A percentile compares a stretch with the other conserved stretches of the same genome.
Conservation (phyloP, 2,888 invertebrate species). For the Lochmaea crataegi region DNA sequence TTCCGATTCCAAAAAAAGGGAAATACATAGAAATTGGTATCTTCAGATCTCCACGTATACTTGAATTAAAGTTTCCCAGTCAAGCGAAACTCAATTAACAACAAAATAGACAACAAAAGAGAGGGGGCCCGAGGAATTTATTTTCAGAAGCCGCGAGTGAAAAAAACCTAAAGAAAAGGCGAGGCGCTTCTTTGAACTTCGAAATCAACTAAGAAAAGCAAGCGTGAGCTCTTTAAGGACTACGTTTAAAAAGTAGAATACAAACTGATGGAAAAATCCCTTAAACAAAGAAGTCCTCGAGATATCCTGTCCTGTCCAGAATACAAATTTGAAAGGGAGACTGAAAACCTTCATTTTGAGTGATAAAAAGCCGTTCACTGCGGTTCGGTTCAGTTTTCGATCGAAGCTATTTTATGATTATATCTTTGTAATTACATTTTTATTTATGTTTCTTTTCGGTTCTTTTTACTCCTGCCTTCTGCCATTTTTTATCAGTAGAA, state of each 20-base stretch:
- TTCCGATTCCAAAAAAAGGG: not conserved
- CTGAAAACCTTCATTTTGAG: slow-evolving; percentile 48
- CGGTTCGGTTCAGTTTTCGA: slow-evolving; percentile 45
- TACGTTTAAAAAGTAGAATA: slow-evolving; percentile 54
- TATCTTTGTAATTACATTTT: slow-evolving; percentile 59
- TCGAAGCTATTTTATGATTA: slow-evolving; percentile 58
- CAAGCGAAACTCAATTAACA: slow-evolving; percentile 32
- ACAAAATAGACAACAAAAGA: slow-evolving; percentile 37
- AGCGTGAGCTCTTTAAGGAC: slow-evolving; percentile 60
- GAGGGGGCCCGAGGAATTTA: slow-evolving; percentile 48
- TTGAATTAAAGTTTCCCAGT: slow-evolving; percentile 7
- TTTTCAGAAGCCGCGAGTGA: slow-evolving; percentile 36
- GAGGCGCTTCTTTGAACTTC: slow-evolving; percentile 38
- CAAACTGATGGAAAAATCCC: slow-evolving; percentile 57
- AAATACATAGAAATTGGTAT: not conserved
- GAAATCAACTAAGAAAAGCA: slow-evolving; percentile 56
- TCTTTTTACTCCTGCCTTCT: slow-evolving; percentile 30
- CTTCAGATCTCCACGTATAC: not conserved
- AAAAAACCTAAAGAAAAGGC: slow-evolving; percentile 13
- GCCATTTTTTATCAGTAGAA: slow-evolving; percentile 41
- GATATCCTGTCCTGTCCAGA: slow-evolving; percentile 55
- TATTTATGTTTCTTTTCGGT: slow-evolving; percentile 54
- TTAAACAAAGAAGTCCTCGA: slow-evolving; percentile 59
- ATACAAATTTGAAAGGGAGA: slow-evolving; percentile 56
- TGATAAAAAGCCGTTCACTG: slow-evolving; percentile 38